phyloP scores from a whole-genome alignment of 2,113 vertebrate species.

The Pitta sordida region DNA sequence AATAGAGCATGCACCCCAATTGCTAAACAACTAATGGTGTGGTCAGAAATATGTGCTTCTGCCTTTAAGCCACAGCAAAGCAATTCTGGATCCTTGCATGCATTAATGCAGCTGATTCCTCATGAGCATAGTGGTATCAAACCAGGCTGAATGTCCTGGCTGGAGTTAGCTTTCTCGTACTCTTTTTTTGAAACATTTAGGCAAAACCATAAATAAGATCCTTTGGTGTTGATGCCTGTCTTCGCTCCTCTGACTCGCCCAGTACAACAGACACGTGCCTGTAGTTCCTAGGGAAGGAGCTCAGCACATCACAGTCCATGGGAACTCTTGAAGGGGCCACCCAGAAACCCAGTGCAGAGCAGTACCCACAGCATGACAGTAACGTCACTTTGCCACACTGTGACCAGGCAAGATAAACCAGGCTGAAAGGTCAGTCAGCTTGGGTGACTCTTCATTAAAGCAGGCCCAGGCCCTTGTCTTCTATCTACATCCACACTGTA shows the following conservation, averaged over 20 bases:
- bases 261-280: background rate
- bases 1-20: background rate
- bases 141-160: background rate
- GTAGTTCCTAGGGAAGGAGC: background rate
- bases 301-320: background rate
- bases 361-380: background rate
- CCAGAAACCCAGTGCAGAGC: background rate
- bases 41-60: background rate
- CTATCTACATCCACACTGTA: background rate
- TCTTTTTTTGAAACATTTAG: background rate
- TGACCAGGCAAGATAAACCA: background rate
- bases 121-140: accelerated
- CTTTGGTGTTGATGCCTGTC: background rate
- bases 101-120: background rate
- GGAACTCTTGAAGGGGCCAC: background rate
- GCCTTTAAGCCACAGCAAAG: background rate
- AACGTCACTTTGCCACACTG: background rate
- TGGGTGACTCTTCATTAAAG: background rate
- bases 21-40: accelerated
- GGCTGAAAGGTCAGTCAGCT: background rate
- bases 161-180: background rate
- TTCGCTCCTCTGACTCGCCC: background rate
- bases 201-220: background rate
- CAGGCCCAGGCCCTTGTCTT: background rate
- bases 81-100: background rate